Conservation (phyloP, 2,113 vertebrate species). For the Nipponia nippon region DNA sequence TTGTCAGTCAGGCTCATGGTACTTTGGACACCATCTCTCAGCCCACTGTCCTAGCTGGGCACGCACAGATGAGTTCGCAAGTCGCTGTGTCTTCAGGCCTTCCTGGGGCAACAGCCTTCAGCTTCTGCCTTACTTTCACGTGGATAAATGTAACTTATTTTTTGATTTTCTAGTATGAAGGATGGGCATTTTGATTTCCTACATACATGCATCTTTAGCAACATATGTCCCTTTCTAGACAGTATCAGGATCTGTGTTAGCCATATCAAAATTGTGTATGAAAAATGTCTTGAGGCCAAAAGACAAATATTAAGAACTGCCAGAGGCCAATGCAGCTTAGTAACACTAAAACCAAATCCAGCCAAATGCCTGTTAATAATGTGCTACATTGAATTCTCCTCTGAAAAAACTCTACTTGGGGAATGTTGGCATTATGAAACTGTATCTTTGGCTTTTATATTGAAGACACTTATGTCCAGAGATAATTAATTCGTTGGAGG, state of each 20-base stretch:
- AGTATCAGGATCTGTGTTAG: neutral
- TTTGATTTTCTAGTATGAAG: neutral
- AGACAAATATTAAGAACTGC: neutral
- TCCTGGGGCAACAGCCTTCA: neutral
- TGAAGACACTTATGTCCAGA: slow-evolving; percentile 13
- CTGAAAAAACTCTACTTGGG: neutral
- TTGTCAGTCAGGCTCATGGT: neutral
- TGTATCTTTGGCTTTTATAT: slow-evolving; percentile 11
- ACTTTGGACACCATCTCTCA: neutral
- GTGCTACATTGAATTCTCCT: neutral
- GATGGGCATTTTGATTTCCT: neutral
- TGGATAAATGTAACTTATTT: neutral
- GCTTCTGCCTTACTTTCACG: neutral
- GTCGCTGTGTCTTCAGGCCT: neutral
- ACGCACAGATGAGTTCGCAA: neutral
- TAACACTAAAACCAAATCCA: neutral
- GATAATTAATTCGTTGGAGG: slow-evolving; percentile 32
- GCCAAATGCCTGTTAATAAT: neutral
- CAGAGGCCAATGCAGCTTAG: neutral
- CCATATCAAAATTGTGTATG: neutral
- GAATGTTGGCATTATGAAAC: neutral
- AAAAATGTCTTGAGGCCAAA: neutral
- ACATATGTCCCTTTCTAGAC: neutral
- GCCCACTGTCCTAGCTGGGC: neutral
- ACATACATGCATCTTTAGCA: neutral